Evolutionary conservation across 2,797 vertebrate genomes (phyloP), one percentile per base, ranked within the genome.

Genomic region (Clangula hyemalis): DNA sequence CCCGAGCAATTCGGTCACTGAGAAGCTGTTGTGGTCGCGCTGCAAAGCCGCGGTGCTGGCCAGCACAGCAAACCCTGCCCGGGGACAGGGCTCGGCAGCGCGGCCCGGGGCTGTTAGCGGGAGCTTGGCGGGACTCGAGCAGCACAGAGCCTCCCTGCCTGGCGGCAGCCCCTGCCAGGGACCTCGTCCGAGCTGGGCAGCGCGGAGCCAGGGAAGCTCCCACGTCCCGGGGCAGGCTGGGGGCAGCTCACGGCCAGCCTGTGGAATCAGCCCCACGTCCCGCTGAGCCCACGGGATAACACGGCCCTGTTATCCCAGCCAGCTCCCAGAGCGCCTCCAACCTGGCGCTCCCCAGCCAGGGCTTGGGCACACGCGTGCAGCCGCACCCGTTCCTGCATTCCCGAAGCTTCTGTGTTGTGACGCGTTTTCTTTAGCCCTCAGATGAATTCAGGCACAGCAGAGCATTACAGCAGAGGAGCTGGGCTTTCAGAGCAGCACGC

Each of bases 351-450:
- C 69, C 74, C 86, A 2, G 0, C 80, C n/a, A 20, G 71, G 56
- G 90, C 56, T 69, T 54, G 69, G 71, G 85, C 73, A 49, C 47
- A 12, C 21, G 51, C 32, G 1, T 22, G 6, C 1, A 27, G 72
- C 81, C 12, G 1, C 49, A 30, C 76, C 49, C 84, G 36, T 54
- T 82, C 78, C 16, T 90, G 84, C 60, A 78, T 41, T 65, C 80
- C 71, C 64, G 45, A 57, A 84, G 73, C 27, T 62, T 84, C 90
- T 89, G 28, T 7, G n/a, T 25, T 58, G 39, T n/a, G 25, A 27
- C 65, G 32, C 84, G 64, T 78, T 89, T 91, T 84, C 90, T 91
- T 91, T 92, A 90, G 84, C 92, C 65, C 51, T 34, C 38, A 79
- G 62, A 45, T 13, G 16, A 25, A 30, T 66, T 22, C 39, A 73